phyloP scores from a whole-genome alignment of 2,113 vertebrate genomes.

The Pao palembangensis region DNA sequence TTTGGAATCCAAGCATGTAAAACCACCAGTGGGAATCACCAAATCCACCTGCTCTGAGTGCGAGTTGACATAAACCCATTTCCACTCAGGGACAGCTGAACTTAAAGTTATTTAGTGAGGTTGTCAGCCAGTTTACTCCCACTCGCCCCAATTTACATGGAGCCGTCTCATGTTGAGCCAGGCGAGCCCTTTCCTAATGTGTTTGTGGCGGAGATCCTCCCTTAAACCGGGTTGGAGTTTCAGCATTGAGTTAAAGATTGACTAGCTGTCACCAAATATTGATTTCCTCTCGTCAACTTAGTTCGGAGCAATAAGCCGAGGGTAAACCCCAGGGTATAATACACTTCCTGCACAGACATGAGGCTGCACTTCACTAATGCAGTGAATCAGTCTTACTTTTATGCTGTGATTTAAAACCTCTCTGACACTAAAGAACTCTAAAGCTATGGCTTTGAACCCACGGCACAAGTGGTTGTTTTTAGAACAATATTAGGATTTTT shows the following conservation, averaged over 20 bases:
- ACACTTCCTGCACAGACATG: slow-evolving; percentile 33
- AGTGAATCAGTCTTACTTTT: slow-evolving; percentile 35
- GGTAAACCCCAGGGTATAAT: slow-evolving; percentile 47
- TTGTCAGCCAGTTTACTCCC: slow-evolving; percentile 60
- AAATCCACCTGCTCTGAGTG: slow-evolving; percentile 49
- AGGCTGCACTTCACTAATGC: slow-evolving; percentile 34
- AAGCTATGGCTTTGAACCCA: slow-evolving; percentile 8
- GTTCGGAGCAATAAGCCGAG: slow-evolving; percentile 60
- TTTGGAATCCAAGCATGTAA: slow-evolving; percentile 46
- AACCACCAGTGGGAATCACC: slow-evolving; percentile 34
- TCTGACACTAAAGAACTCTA: slow-evolving; percentile 23
- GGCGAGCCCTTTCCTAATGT: slow-evolving; percentile 47
- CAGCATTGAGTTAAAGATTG: slow-evolving; percentile 62
- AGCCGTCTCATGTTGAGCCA: slow-evolving; percentile 40
- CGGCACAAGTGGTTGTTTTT: not conserved
- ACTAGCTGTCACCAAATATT: slow-evolving; percentile 66
- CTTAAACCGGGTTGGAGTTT: slow-evolving; percentile 57
- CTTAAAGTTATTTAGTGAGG: slow-evolving; percentile 63
- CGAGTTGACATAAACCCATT: slow-evolving; percentile 51
- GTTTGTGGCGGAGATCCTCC: slow-evolving; percentile 51
- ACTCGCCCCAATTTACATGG: slow-evolving; percentile 60
- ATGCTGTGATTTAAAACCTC: slow-evolving; percentile 46
- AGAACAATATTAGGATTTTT: too few species aligned
- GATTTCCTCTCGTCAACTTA: slow-evolving; percentile 65
- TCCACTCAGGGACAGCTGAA: slow-evolving; percentile 47